phyloP scores from a whole-genome alignment of 1,140 invertebrate genomes.

The Periplaneta americana region DNA sequence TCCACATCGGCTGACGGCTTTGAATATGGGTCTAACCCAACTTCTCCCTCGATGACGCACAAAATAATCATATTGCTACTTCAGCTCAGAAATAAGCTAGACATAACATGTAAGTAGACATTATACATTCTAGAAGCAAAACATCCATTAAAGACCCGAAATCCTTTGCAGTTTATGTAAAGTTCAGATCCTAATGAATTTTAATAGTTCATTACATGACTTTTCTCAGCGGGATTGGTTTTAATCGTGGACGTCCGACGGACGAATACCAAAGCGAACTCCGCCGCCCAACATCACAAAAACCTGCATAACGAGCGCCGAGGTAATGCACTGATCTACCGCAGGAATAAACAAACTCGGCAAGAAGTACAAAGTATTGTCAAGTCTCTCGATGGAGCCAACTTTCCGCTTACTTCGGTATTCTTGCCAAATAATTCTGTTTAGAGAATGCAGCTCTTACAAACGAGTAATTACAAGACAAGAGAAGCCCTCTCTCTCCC shows the following conservation, averaged over 20 bases:
- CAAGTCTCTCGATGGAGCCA: background rate
- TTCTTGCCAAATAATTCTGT: no score
- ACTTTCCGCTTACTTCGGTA: no score
- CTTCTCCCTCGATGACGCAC: no score
- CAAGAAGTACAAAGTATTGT: background rate
- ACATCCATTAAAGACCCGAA: background rate
- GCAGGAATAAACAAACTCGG: background rate
- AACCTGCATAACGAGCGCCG: background rate
- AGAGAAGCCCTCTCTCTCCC: no score
- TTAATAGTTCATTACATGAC: background rate
- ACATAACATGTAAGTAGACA: background rate
- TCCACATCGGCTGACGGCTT: no score
- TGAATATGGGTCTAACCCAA: no score
- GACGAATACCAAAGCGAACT: background rate
- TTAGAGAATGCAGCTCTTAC: no score
- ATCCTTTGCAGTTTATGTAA: background rate
- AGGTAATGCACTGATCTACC: background rate
- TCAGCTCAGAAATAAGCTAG: no score
- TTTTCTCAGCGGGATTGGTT: background rate
- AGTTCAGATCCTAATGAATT: background rate
- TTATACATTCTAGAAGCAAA: background rate
- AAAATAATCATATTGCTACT: no score
- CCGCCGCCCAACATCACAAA: background rate
- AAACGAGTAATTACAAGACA: no score
- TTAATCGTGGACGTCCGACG: background rate